Conservation (phyloP, 2,888 invertebrate species). For the Erebia palarica region DNA sequence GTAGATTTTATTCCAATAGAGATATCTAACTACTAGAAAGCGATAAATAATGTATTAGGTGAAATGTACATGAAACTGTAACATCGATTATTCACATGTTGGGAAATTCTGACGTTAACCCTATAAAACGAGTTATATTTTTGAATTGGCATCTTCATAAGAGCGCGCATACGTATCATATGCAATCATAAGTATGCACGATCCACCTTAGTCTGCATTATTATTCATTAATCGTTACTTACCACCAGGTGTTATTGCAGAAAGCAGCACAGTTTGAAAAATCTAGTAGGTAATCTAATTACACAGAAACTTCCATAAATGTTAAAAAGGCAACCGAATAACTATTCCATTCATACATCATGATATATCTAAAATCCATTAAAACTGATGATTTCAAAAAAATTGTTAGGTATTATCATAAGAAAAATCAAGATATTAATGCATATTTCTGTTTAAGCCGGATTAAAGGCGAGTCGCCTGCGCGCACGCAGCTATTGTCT, state of each 20-base stretch:
- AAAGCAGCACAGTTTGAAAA: no score
- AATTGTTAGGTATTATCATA: background rate
- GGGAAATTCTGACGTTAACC: background rate
- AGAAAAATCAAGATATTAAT: conserved; percentile 10
- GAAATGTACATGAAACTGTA: background rate
- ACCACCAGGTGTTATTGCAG: no score
- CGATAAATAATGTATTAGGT: background rate
- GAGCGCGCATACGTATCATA: no score
- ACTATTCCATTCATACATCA: background rate
- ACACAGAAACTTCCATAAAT: no score
- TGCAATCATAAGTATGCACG: no score
- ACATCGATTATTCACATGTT: background rate
- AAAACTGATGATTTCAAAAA: no score
- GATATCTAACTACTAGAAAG: background rate
- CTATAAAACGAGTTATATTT: no score
- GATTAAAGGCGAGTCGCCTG: conserved; percentile 29
- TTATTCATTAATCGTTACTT: no score
- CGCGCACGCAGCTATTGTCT: conserved; percentile 66
- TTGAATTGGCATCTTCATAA: no score
- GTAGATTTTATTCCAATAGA: conserved; percentile 2
- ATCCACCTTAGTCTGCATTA: no score
- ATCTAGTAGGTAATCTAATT: no score
- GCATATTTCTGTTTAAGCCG: conserved; percentile 14
- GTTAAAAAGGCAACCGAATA: no score
- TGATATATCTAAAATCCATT: background rate